phyloP scores from a whole-genome alignment of 2,888 invertebrate genomes.

The Nasonovia ribisnigri region DNA sequence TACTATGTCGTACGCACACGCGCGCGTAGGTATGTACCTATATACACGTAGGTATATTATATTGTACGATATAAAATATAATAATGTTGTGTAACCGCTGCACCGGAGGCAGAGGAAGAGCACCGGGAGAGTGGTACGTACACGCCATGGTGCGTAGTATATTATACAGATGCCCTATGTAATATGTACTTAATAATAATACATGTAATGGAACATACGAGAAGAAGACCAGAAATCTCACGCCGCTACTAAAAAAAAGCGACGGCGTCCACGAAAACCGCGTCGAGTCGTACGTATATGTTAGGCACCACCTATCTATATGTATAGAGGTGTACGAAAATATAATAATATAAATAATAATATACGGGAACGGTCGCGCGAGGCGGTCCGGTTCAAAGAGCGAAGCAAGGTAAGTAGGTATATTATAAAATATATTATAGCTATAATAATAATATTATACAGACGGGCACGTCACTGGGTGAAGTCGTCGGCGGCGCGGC shows the following conservation, averaged over 20 bases:
- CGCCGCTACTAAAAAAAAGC: not conserved
- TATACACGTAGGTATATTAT: not conserved
- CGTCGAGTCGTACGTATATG: not conserved
- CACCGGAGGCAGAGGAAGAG: not conserved
- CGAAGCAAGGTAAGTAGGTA: not conserved
- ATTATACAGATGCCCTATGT: not conserved
- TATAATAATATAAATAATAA: conserved; percentile 25
- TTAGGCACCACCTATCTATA: not conserved
- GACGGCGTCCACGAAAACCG: not conserved
- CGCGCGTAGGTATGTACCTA: not conserved
- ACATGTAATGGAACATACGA: not conserved
- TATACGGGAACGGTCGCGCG: conserved; percentile 17
- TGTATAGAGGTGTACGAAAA: not conserved
- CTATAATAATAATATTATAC: not conserved
- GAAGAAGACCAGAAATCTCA: conserved; percentile 35
- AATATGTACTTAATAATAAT: not conserved
- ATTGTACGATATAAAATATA: not conserved
- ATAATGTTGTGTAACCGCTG: not conserved
- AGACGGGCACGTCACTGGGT: not conserved
- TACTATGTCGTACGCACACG: not conserved
- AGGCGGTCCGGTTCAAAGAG: conserved; percentile 55
- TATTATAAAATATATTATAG: conserved; percentile 19
- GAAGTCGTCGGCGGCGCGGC: not conserved
- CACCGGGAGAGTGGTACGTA: not conserved
- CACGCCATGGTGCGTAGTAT: not conserved